Percentiles rank a stretch among this genome's conserved stretches.
Conservation (phyloP, 1,140 invertebrate species). For the Drosophila watanabei region DNA sequence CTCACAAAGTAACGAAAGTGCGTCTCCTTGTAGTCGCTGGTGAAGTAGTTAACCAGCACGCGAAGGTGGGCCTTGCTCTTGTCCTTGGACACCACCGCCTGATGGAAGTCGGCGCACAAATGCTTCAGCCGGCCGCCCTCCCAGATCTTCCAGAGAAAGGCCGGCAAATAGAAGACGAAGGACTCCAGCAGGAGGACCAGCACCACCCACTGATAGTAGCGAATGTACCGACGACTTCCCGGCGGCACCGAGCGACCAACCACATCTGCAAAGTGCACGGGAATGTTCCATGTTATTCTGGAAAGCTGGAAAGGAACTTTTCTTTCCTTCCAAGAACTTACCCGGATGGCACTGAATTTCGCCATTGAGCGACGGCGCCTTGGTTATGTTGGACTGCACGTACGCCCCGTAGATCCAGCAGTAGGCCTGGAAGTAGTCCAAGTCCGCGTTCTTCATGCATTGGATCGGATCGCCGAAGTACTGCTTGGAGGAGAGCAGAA, state of each 20-base stretch:
- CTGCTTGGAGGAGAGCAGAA: constrained; percentile 90
- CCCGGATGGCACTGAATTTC: constrained; percentile 25
- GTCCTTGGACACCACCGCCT: constrained; percentile 61
- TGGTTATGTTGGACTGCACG: constrained; percentile 87
- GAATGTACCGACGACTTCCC: constrained; percentile 87
- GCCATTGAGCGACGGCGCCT: constrained; percentile 42
- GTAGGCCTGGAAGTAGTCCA: constrained; percentile 89
- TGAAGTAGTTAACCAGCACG: constrained; percentile 87
- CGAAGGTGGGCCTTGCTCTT: constrained; percentile 87
- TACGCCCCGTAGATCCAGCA: constrained; percentile 93
- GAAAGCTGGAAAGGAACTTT: not conserved
- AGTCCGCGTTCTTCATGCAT: constrained; percentile 87
- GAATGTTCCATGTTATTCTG: constrained; percentile 13
- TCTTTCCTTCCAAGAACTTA: not conserved
- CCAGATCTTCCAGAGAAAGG: constrained; percentile 92
- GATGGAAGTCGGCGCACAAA: constrained; percentile 86
- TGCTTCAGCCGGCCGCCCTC: constrained; percentile 89
- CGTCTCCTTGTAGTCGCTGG: constrained; percentile 86
- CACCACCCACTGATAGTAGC: constrained; percentile 96
- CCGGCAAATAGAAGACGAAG: constrained; percentile 90
- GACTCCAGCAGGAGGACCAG: constrained; percentile 93
- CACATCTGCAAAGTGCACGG: constrained; percentile 27
- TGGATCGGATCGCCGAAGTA: constrained; percentile 91
- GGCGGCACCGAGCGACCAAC: constrained; percentile 22
- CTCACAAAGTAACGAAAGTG: constrained; percentile 90